phyloP scores from a whole-genome alignment of 1,140 invertebrate genomes.

The Monochamus saltuarius region DNA sequence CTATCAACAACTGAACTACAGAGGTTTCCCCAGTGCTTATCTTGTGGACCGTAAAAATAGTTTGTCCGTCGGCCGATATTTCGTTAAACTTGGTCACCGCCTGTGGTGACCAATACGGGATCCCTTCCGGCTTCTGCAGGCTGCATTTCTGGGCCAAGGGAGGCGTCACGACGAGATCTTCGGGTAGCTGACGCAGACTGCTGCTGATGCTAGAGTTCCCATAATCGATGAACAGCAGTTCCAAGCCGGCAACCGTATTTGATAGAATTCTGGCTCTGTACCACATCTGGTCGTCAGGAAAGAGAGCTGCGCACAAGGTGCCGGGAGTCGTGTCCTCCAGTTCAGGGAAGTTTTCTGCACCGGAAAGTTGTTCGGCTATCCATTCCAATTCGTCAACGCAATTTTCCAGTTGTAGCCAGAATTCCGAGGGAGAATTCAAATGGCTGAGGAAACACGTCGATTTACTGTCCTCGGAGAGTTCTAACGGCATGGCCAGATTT shows the following conservation, averaged over 20 bases:
- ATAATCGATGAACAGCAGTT: constrained; percentile 74
- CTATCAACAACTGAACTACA: constrained; percentile 62
- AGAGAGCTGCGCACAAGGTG: constrained; percentile 66
- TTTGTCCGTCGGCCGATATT: constrained; percentile 63
- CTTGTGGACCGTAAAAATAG: constrained; percentile 64
- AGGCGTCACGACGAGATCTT: constrained; percentile 61
- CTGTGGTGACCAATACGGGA: constrained; percentile 62
- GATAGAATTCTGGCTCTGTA: constrained; percentile 68
- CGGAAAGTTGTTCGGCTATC: constrained; percentile 59
- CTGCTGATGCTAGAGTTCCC: constrained; percentile 66
- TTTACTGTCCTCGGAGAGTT: constrained; percentile 51
- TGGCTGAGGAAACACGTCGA: constrained; percentile 66
- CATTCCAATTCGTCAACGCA: constrained; percentile 62
- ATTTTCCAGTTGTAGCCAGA: constrained; percentile 69
- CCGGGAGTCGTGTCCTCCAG: constrained; percentile 57
- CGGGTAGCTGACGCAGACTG: constrained; percentile 62
- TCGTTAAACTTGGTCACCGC: constrained; percentile 66
- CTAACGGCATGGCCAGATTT: constrained; percentile 51
- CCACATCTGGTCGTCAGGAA: constrained; percentile 68
- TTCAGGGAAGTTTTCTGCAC: constrained; percentile 57
- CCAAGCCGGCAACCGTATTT: constrained; percentile 58
- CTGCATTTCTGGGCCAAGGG: constrained; percentile 64
- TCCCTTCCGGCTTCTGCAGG: constrained; percentile 60
- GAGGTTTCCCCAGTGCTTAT: constrained; percentile 65
- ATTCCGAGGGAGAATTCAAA: constrained; percentile 65